Conservation (phyloP, 2,113 vertebrate species). For the Todiramphus chloris region DNA sequence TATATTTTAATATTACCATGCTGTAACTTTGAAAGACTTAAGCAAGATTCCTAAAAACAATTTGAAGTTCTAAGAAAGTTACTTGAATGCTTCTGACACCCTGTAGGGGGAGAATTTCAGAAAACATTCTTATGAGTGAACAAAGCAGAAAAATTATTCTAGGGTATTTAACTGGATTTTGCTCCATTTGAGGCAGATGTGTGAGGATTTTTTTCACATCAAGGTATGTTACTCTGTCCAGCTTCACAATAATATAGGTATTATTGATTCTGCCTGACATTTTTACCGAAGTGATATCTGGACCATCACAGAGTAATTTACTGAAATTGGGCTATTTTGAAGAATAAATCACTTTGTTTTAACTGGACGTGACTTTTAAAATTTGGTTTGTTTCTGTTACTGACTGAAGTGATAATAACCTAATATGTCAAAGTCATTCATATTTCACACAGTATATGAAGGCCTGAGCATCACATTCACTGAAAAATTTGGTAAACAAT, state of each 20-base stretch:
- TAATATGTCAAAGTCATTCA: rapidly evolving
- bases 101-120: not conserved
- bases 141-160: not conserved
- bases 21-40: not conserved
- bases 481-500: not conserved
- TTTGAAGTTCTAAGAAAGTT: not conserved
- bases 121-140: not conserved
- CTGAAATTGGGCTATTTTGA: not conserved
- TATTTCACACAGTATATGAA: not conserved
- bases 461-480: not conserved
- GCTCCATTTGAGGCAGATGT: not conserved
- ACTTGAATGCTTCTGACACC: not conserved
- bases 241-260: not conserved
- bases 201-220: not conserved
- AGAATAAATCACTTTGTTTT: not conserved
- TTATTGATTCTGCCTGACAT: not conserved
- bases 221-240: not conserved
- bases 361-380: not conserved
- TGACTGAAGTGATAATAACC: not conserved
- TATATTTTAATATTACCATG: not conserved
- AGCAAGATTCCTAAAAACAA: not conserved
- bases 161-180: not conserved
- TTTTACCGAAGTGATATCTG: not conserved
- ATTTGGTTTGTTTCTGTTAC: not conserved
- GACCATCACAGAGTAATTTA: not conserved